Evolutionary conservation across 2,888 invertebrate genomes (phyloP), one percentile per base, ranked within the genome.

Genomic region (Cryptocheilus praepositus): DNA sequence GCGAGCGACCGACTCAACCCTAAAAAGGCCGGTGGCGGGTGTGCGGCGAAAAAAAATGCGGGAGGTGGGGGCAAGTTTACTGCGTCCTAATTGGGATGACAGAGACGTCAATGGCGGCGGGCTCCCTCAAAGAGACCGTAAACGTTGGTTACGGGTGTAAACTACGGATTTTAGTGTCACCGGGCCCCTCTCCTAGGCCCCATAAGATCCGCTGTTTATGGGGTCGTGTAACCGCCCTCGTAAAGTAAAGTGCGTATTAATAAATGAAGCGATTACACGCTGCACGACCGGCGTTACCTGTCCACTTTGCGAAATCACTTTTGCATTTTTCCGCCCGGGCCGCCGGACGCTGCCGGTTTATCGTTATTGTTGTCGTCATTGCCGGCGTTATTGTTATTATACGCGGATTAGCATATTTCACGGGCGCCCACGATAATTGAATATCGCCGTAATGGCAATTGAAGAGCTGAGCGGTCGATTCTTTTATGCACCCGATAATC

Each of bases 111-210:
- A 85, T 86, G 84, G 86, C 85, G 86, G 85, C 81, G 67, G 52
- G 36, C 70, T 71, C 71, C 76, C 71, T 86, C 81, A 85, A 83
- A 85, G 82, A 71, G 76, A 77, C 77, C 79, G 78, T 83, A 84
- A 85, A 84, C 69, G 80, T 85, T 83, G 83, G 80, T 83, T 82
- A 84, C 80, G 83, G 85, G 83, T 88, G 85, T 88, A 88, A 87
- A 88, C 82, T 86, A 76, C 51, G 80, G 77, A 87, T 85, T 88
- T 88, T 88, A 88, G 83, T 88, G 86, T 87, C 87, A 87, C 84
- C 82, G 70, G 67, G 70, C 4, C 36, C 36, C 36, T 51, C 61
- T 76, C 77, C 76, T 72, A 16, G 55, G 56, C 61, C 72, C 76
- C 77, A 76, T 84, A 85, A 83, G 76, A 77, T 69, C 56, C 64